phyloP scores from a whole-genome alignment of 2,888 invertebrate species.

The Drosophila nigricruria region DNA sequence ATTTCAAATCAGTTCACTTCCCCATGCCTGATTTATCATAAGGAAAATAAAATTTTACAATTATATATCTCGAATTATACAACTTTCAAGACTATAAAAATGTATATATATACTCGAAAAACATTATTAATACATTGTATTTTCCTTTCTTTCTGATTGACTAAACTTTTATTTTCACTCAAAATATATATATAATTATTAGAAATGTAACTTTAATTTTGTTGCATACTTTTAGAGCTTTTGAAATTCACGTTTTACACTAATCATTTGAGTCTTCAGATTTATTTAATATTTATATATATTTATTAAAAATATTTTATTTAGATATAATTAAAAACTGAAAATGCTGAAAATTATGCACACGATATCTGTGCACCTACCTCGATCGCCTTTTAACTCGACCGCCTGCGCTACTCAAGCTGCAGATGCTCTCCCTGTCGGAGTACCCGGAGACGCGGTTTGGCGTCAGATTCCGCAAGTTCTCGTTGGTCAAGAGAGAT shows the following conservation, averaged over 20 bases:
- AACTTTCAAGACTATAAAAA: no score
- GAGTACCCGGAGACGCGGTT: slow-evolving; percentile 69
- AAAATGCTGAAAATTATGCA: background rate
- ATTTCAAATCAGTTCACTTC: no score
- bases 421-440: slow-evolving; percentile 83
- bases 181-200: no score
- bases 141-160: background rate
- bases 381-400: slow-evolving; percentile 78
- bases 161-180: background rate
- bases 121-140: background rate
- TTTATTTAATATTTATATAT: background rate
- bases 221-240: slow-evolving; percentile 7
- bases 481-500: slow-evolving; percentile 67
- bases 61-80: no score
- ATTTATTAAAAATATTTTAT: background rate
- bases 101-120: background rate
- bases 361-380: slow-evolving; percentile 29
- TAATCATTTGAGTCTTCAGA: background rate
- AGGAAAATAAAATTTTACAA: no score
- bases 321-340: background rate
- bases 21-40: no score
- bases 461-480: slow-evolving; percentile 62
- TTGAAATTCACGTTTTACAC: background rate
- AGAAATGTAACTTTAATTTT: background rate
- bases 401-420: slow-evolving; percentile 72